A percentile compares a stretch with the other conserved stretches of the same genome.
Conservation (phyloP, 2,797 vertebrate genomes). For the Rhinella marina region DNA sequence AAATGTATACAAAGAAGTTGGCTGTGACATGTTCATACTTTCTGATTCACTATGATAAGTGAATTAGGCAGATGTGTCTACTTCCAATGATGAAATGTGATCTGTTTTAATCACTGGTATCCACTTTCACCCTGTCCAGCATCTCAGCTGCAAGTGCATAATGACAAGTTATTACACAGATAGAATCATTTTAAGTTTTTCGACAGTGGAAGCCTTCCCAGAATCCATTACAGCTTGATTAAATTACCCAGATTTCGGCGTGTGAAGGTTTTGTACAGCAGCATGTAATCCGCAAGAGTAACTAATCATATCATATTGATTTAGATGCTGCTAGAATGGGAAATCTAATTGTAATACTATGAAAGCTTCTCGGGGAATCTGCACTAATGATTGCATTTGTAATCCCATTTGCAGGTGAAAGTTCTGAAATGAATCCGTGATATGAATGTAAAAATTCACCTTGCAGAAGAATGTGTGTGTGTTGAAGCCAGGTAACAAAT, state of each 20-base stretch:
- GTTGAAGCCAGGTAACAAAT: conserved; percentile 40
- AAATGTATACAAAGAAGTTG: conserved; percentile 62
- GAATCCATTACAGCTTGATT: conserved; percentile 80
- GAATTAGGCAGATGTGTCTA: conserved; percentile 66
- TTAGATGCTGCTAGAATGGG: conserved; percentile 81
- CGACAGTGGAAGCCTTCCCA: conserved; percentile 75
- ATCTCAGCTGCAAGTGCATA: conserved; percentile 75
- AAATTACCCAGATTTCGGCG: conserved; percentile 80
- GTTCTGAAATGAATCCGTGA: conserved; percentile 70
- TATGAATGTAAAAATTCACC: conserved; percentile 66
- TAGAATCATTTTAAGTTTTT: conserved; percentile 76
- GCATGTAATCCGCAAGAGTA: conserved; percentile 76
- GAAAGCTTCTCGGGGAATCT: conserved; percentile 77
- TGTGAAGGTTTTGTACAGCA: conserved; percentile 77
- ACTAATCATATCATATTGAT: conserved; percentile 83
- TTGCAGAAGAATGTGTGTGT: conserved; percentile 40
- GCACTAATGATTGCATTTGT: conserved; percentile 80
- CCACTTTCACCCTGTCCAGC: conserved; percentile 71
- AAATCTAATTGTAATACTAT: conserved; percentile 80
- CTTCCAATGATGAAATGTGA: conserved; percentile 72
- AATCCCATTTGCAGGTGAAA: conserved; percentile 80
- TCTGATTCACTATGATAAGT: conserved; percentile 67
- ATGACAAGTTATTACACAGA: conserved; percentile 74
- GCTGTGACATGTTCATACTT: conserved; percentile 45
- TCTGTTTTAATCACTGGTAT: conserved; percentile 74